These are phyloP conservation scores for Struthidea cinerea DNA, from an alignment of 2,113 vertebrate genomes.

Conservation along the genomic window DNA sequence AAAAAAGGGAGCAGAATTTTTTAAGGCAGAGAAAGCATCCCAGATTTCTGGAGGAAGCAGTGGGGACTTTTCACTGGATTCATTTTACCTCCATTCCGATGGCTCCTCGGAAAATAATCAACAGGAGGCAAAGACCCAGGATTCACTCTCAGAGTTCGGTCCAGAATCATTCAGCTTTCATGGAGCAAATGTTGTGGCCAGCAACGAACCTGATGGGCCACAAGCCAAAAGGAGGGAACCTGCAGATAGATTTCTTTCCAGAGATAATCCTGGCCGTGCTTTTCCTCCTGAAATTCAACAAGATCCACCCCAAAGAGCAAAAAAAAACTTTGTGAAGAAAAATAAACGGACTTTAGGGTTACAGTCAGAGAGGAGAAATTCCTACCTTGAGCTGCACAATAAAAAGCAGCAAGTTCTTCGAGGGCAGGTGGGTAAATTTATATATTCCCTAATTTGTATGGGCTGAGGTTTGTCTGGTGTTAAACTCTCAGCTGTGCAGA, in stretches of 20 bases:
- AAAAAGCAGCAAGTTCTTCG: slow-evolving; percentile 59
- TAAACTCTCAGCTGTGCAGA: neutral
- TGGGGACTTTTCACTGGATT: neutral
- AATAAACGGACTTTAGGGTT: slow-evolving; percentile 86
- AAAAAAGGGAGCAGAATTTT: neutral
- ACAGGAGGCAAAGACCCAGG: neutral
- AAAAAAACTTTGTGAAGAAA: slow-evolving; percentile 76
- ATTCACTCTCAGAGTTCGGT: neutral
- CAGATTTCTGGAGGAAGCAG: neutral
- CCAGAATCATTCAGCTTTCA: neutral
- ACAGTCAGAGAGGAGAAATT: slow-evolving; percentile 51
- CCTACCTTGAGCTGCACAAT: slow-evolving; percentile 77
- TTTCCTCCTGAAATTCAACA: neutral
- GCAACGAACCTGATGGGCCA: neutral
- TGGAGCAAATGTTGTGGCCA: neutral
- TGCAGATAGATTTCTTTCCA: neutral
- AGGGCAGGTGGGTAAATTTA: slow-evolving; percentile 68
- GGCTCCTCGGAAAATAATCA: neutral
- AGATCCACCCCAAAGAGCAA: neutral
- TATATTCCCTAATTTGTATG: neutral
- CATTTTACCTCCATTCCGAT: slow-evolving; percentile 29
- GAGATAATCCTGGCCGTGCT: neutral
- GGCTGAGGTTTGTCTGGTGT: neutral
- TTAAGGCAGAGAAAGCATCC: neutral
- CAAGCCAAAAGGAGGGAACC: neutral